Conservation (phyloP, 2,797 vertebrate species). For the Gallinago nigripennis region DNA sequence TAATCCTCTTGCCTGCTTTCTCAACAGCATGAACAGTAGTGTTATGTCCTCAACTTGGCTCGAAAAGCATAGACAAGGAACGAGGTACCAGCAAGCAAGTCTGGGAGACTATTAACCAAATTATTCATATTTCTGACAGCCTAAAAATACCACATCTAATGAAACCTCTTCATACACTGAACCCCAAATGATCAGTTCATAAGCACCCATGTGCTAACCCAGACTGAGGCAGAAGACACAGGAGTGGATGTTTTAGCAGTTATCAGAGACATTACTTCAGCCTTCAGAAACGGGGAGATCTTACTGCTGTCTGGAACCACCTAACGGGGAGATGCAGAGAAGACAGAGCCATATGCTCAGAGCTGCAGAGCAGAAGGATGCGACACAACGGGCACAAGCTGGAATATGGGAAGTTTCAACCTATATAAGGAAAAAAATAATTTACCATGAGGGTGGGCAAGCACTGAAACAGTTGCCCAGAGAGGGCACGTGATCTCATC, state of each 20-base stretch:
- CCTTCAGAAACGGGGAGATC: neutral
- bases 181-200: neutral
- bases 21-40: neutral
- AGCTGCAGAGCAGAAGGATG: neutral
- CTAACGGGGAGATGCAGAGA: neutral
- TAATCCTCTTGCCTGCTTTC: neutral
- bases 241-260: neutral
- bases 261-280: neutral
- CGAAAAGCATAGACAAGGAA: neutral
- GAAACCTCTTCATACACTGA: neutral
- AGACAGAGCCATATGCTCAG: neutral
- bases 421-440: neutral
- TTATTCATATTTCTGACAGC: neutral
- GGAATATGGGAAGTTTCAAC: neutral
- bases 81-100: neutral
- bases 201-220: neutral
- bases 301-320: neutral
- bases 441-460: neutral
- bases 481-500: neutral
- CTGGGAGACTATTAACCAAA: neutral
- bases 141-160: neutral
- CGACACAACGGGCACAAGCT: neutral
- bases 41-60: neutral
- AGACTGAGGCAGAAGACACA: neutral
- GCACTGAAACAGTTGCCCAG: neutral